Percentiles rank a stretch among this genome's conserved stretches.
Conservation (phyloP, 2,113 vertebrate genomes). For the Aspidoscelis tigris region DNA sequence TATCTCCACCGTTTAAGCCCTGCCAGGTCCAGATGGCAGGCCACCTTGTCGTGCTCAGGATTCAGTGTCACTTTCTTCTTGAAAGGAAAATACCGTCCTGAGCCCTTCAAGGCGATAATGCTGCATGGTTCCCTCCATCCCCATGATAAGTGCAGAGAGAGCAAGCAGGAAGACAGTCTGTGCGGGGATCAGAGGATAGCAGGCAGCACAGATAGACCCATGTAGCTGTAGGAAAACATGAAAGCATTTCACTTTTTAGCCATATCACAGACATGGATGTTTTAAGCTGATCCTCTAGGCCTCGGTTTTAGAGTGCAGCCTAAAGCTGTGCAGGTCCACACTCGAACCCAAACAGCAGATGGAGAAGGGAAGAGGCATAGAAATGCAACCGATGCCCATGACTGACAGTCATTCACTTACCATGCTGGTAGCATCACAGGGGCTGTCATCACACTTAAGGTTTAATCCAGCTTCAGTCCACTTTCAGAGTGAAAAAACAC, state of each 20-base stretch:
- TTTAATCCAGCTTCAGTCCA: too few relatives aligned
- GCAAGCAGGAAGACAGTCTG: conserved; percentile 73
- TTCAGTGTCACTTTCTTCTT: conserved; percentile 63
- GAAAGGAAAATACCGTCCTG: conserved; percentile 72
- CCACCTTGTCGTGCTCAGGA: not conserved
- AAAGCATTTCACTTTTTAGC: conserved; percentile 64
- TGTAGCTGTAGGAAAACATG: conserved; percentile 65
- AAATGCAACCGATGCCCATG: not conserved
- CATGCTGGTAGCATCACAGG: not conserved
- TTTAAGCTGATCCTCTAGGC: conserved; percentile 42
- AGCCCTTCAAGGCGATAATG: conserved; percentile 71
- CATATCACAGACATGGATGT: conserved; percentile 30
- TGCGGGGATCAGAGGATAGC: conserved; percentile 72
- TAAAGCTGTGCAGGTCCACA: not conserved
- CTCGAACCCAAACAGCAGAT: not conserved
- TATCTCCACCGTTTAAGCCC: conserved; percentile 41
- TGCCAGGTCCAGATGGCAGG: conserved; percentile 34
- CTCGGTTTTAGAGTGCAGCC: not conserved
- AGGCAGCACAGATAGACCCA: conserved; percentile 56
- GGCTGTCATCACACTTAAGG: too few relatives aligned
- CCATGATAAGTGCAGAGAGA: conserved; percentile 68
- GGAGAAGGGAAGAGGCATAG: not conserved
- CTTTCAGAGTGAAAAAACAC: too few relatives aligned
- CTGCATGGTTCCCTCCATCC: conserved; percentile 54
- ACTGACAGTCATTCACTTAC: fast-evolving